These are phyloP conservation scores for Zonotrichia albicollis DNA, from an alignment of 2,797 vertebrate species.

Conservation along the genomic window DNA sequence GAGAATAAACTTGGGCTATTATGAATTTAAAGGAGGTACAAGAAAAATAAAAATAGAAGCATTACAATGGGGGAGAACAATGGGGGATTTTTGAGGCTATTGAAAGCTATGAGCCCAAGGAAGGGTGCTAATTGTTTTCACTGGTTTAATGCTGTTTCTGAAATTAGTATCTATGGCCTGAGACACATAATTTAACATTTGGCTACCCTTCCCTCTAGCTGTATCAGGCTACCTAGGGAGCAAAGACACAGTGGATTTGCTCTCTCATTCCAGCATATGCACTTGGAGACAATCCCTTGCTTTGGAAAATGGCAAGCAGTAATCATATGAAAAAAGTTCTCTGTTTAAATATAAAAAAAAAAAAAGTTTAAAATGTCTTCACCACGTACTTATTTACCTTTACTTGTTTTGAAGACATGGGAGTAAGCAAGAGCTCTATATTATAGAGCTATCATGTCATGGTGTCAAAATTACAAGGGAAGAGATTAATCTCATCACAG, in stretches of 20 bases:
- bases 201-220: not conserved
- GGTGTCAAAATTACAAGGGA: not conserved
- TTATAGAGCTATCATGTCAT: not conserved
- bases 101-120: not conserved
- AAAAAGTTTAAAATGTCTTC: not conserved
- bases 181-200: not conserved
- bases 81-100: not conserved
- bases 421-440: not conserved
- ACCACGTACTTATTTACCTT: not conserved
- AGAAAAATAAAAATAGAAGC: not conserved
- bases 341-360: not conserved
- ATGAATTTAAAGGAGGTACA: not conserved
- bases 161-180: not conserved
- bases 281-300: not conserved
- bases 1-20: not conserved
- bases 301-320: not conserved
- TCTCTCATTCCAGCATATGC: not conserved
- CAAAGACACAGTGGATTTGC: not conserved
- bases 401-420: not conserved
- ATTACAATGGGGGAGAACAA: not conserved
- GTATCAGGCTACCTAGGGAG: not conserved
- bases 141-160: not conserved
- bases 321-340: not conserved
- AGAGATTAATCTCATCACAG: not conserved
- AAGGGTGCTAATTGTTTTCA: not conserved